Percentiles rank a stretch among this genome's conserved stretches.
These are phyloP conservation scores for Argopecten irradians DNA, from an alignment of 1,140 invertebrate genomes.

Conservation along the genomic window DNA sequence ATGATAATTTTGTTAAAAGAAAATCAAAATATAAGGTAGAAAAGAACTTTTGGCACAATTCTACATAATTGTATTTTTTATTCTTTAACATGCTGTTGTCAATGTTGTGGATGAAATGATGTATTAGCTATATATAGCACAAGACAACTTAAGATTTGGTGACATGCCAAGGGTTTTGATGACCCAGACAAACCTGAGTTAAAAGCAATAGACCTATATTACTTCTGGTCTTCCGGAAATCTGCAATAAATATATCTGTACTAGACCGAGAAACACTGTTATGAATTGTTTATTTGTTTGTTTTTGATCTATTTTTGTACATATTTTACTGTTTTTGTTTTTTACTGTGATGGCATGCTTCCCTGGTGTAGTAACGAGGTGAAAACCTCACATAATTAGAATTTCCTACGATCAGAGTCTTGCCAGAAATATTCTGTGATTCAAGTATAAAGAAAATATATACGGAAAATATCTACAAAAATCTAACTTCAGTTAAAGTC, in stretches of 20 bases:
- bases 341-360: not conserved
- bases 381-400: not conserved
- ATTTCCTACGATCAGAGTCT: not conserved
- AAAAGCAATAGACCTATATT: not conserved
- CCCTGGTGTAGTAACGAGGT: not conserved
- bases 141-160: not conserved
- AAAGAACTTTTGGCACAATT: too few species aligned
- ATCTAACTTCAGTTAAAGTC: too few species aligned
- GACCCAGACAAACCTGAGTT: conserved; percentile 7
- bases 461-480: not conserved
- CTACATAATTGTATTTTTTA: too few species aligned
- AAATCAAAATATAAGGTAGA: too few species aligned
- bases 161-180: not conserved
- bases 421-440: not conserved
- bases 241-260: conserved; percentile 4
- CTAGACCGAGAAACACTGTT: not conserved
- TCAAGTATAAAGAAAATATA: not conserved
- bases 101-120: too few species aligned
- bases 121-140: too few species aligned
- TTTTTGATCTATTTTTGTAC: not conserved
- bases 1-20: too few species aligned
- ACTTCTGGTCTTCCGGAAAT: not conserved
- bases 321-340: conserved; percentile 8
- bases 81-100: too few species aligned
- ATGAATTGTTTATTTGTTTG: not conserved